phyloP scores from a whole-genome alignment of 2,888 invertebrate genomes.

The Cepaea hortensis region DNA sequence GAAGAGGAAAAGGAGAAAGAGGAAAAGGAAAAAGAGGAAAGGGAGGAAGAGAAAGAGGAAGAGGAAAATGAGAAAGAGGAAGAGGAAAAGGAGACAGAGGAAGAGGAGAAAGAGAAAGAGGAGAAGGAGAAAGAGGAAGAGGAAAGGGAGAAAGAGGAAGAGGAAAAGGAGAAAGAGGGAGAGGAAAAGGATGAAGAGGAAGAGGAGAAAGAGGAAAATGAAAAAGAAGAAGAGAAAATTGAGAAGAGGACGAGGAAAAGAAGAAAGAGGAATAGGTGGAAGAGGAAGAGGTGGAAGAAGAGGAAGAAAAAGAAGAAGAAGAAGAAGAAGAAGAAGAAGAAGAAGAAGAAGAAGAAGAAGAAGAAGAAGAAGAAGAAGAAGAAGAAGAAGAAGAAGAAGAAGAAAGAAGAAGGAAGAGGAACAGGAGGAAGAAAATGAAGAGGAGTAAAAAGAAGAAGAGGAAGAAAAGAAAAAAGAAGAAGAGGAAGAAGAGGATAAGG shows the following conservation, averaged over 20 bases:
- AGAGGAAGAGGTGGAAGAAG: background rate
- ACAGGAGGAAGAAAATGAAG: background rate
- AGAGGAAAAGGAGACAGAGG: background rate
- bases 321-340: background rate
- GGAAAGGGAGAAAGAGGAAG: too few relatives aligned
- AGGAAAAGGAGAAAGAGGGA: background rate
- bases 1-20: background rate
- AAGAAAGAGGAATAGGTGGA: too few relatives aligned
- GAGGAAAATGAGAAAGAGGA: background rate
- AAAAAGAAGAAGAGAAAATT: background rate
- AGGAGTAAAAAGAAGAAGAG: too few relatives aligned
- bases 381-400: slow-evolving; percentile 24
- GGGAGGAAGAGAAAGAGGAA: background rate
- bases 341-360: background rate
- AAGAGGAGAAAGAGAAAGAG: background rate
- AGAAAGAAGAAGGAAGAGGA: background rate
- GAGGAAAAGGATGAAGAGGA: background rate
- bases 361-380: slow-evolving; percentile 11
- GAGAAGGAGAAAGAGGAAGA: background rate
- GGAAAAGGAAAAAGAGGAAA: background rate
- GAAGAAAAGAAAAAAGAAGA: too few relatives aligned
- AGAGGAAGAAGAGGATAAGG: too few relatives aligned
- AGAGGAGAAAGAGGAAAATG: background rate
- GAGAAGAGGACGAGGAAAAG: too few relatives aligned
- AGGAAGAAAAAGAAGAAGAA: background rate